Evolutionary conservation across 2,113 vertebrate species (phyloP), one percentile per base, ranked within the genome.

Genomic region (Tragelaphus imberbis): DNA sequence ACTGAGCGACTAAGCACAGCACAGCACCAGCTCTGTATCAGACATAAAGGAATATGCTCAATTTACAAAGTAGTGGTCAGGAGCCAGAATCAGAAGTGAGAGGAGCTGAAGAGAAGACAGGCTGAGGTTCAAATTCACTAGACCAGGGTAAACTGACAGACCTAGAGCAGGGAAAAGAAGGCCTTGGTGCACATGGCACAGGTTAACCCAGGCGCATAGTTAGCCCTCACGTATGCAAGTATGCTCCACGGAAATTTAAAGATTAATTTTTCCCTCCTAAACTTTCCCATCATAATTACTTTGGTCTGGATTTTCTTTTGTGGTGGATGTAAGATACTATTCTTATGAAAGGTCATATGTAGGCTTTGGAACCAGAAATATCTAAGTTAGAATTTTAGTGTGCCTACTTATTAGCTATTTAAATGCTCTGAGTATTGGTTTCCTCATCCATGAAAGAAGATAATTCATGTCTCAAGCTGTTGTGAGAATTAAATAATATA

Each of bases 401-500:
- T 36, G 79, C 49, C 53, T 27, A 86, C 27, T 75, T 56, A 40
- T 17, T n/a, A 80, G 65, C 51, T 86, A 65, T 27, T 87, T 87
- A 77, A 89, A 92, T 2, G 47, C 27, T 75, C 13, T 65, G 56
- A 65, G 55, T 71, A 82, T 44, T 87, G 84, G 27, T 84, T 92
- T 93, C 30, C 58, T 84, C 11, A 55, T 61, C 56, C 84, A 25
- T 63, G n/a, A 90, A 65, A 93, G 84, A 30, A 58, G 81, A 44
- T 80, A 92, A 90, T 81, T 88, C 71, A 90, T 90, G 19, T 80
- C 36, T 58, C 21, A 40, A 44, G 95, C 47, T 65, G 30, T 59
- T 77, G 49, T 79, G 49, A 61, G 63, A 93, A 59, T 77, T 94
- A 95, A 87, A 58, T 84, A 61, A 91, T n/a, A 51, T 33, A 61